Conservation (phyloP, 2,113 vertebrate genomes). For the Murina feae region DNA sequence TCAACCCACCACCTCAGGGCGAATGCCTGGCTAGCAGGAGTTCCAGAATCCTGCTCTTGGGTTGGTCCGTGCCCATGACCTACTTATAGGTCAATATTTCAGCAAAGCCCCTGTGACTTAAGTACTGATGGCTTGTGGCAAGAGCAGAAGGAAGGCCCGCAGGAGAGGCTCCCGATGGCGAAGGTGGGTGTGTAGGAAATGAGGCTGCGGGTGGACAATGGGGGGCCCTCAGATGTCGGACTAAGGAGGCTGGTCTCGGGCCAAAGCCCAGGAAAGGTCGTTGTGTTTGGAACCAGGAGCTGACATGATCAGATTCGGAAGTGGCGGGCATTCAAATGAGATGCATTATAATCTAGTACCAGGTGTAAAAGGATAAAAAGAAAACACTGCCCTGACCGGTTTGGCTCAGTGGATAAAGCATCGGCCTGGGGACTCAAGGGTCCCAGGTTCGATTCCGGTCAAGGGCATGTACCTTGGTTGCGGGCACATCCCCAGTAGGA, state of each 20-base stretch:
- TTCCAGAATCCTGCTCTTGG: no score
- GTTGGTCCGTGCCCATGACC: no score
- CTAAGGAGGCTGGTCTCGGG: neutral
- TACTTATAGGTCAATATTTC: no score
- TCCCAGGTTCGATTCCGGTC: no score
- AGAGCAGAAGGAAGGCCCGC: neutral
- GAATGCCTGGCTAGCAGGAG: no score
- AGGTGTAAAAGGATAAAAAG: neutral
- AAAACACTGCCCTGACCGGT: no score
- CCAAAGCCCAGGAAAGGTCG: neutral
- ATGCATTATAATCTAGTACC: neutral
- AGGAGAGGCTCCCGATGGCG: accelerated
- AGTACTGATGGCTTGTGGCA: neutral
- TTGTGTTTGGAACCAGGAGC: neutral
- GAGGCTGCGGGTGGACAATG: neutral
- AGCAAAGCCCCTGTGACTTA: neutral
- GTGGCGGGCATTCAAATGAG: neutral
- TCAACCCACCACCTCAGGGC: no score
- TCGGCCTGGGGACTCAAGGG: no score
- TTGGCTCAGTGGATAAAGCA: no score
- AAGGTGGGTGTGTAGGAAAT: neutral
- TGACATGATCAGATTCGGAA: neutral
- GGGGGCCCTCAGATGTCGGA: neutral
- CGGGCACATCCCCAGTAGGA: no score
- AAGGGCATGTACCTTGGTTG: no score